Evolutionary conservation across 2,797 vertebrate genomes (phyloP).

Genomic region (Siniperca undulata): DNA sequence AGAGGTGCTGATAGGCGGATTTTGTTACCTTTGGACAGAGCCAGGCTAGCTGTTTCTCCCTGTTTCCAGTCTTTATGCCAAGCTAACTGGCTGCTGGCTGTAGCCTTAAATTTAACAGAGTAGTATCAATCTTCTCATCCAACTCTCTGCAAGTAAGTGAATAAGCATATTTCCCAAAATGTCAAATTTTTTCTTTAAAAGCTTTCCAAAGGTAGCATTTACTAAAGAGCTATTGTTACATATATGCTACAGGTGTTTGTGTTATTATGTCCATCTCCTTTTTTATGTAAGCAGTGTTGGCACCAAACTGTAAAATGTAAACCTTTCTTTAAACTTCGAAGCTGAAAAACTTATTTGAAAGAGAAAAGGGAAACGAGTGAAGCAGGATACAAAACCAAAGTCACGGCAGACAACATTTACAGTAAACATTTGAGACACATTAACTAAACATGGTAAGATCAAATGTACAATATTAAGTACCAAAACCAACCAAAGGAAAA

Average conservation of each 20-base stretch:
- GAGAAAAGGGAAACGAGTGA: constrained; percentile 13
- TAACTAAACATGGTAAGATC: constrained; percentile 46
- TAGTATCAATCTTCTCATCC: background rate
- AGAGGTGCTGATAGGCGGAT: background rate
- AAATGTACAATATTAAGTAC: constrained; percentile 21
- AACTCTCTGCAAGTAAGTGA: too few relatives aligned
- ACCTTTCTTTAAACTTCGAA: constrained; percentile 17
- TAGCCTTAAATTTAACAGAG: background rate
- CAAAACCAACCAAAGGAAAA: constrained; percentile 42
- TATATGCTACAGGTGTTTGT: background rate
- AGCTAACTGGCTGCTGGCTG: background rate
- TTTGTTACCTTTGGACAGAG: background rate
- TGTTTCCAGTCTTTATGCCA: background rate
- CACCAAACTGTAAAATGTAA: constrained; percentile 3
- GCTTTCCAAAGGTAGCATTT: background rate
- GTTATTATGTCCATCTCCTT: background rate
- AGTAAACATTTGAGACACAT: constrained; percentile 52
- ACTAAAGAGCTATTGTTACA: background rate
- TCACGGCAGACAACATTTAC: constrained; percentile 24
- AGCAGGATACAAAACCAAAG: constrained; percentile 39
- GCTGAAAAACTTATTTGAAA: constrained; percentile 1
- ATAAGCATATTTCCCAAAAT: too few relatives aligned
- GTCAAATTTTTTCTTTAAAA: background rate
- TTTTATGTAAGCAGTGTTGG: background rate
- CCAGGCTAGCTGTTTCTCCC: background rate